Conservation (phyloP, 2,113 vertebrate genomes). For the Tringa solitaria region DNA sequence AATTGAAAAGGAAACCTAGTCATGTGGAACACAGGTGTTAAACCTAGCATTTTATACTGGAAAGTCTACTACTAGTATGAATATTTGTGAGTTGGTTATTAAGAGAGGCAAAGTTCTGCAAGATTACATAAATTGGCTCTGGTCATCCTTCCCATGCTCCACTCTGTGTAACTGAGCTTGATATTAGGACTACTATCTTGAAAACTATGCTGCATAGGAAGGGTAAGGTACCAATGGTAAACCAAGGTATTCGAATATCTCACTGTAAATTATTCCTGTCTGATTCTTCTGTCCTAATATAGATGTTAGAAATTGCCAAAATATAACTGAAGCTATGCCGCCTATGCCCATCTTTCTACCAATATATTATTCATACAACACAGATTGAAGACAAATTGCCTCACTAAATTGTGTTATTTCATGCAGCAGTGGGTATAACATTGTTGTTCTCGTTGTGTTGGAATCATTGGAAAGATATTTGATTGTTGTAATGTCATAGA, state of each 20-base stretch:
- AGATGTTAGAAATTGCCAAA: slow-evolving; percentile 17
- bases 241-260: neutral
- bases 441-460: neutral
- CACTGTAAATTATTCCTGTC: neutral
- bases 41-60: neutral
- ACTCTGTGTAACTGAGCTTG: neutral
- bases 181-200: neutral
- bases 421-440: neutral
- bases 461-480: slow-evolving; percentile 6
- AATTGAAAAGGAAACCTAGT: neutral
- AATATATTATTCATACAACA: slow-evolving; percentile 18
- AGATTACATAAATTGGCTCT: neutral
- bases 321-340: neutral
- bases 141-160: neutral
- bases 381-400: slow-evolving; percentile 28
- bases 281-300: neutral
- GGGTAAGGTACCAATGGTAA: neutral
- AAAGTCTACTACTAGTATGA: neutral
- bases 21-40: neutral
- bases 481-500: neutral
- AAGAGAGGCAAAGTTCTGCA: neutral
- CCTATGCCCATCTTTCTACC: neutral
- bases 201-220: neutral
- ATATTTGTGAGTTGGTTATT: neutral
- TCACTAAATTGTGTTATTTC: slow-evolving; percentile 45